Evolutionary conservation across 2,797 vertebrate species (phyloP), one percentile per base, ranked within the genome.

Genomic region (Sarcophilus harrisii): DNA sequence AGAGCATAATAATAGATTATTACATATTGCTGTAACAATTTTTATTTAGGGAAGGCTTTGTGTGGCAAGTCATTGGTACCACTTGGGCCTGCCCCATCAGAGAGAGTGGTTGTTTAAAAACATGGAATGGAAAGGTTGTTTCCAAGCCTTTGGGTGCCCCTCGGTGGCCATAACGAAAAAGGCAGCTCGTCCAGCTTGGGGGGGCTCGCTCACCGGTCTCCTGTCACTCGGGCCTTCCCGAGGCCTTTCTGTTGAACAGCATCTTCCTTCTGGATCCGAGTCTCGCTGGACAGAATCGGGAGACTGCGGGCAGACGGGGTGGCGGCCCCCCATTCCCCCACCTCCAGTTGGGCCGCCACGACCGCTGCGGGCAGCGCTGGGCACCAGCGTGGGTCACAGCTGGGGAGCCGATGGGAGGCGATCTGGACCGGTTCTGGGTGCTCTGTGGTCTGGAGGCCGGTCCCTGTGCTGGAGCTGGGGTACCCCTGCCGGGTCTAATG

Each of bases 131-230:
- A 59, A 3, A 4, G 4, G 90, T 58, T 87, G 97, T 98, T 98
- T 97, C 94, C 95, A 98, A 98, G 98, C 96, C 98, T 94, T 98
- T 96, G 98, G 98, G 98, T 98, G 99, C 99, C 99, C 98, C 99
- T 98, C 96, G 97, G 99, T 98, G 99, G 99, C 95, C 96, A 93
- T 89, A 97, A 93, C 62, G 96, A 94, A 97, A 99, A 98, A 94
- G 98, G 97, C 98, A 98, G 57, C 94, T 52, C 0, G 9, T 55
- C 54, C 54, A 55, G 54, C 10, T 9, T 55, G 54, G 54, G 9
- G 8, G 8, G 11, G 54, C 54, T 55, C 54, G 9, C 54, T 55
- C 54, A 5, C 54, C 8, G 5, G 54, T 57, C 13, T 57, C 16
- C 57, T 92, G 54, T 28, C 0, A 0, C 6, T 0, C 57, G 0